Evolutionary conservation across 2,113 vertebrate species (phyloP), one percentile per base, ranked within the genome.

Genomic region (Poecilia latipinna): DNA sequence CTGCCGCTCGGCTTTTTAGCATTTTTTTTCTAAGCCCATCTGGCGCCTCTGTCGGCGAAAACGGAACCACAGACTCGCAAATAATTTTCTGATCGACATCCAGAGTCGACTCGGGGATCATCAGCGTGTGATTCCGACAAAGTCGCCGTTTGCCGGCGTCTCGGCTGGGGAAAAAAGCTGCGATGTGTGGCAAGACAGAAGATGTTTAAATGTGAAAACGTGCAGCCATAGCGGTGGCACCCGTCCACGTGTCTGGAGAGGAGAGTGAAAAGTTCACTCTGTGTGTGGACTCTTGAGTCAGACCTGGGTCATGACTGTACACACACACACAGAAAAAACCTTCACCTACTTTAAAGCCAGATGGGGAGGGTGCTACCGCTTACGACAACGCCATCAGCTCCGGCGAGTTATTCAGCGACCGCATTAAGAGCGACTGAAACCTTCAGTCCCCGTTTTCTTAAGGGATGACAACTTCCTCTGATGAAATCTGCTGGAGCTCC

Each of bases 191-290:
- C 32, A 5, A 61, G 80, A 81, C 70, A 54, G 61, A n/a, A 62
- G 61, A 67, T 62, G 42, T 74, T 79, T 78, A 61, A 68, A 72
- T 68, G 74, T 77, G 6, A 78, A 61, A 63, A 85, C 61, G 44
- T 57, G 4, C 63, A 54, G 69, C 65, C 26, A 61, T 60, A 51
- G 48, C 2, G 19, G 73, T 70, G 86, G 69, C 74, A 73, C 68
- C 51, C 44, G 61, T 71, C 75, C 51, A 68, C 77, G 13, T 44
- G 42, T 44, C 42, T 44, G 42, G 65, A 84, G 71, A 37, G 35
- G 35, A 37, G 64, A 87, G 90, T 86, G 83, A 91, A 88, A 77
- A 86, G 85, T 90, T 89, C 85, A 89, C 65, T 61, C 33, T 29
- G 79, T 78, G 86, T 79, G 85, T 85, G 69, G 84, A 89, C 42